Conservation (phyloP, 2,888 invertebrate species). For the Tinea pellionella region DNA sequence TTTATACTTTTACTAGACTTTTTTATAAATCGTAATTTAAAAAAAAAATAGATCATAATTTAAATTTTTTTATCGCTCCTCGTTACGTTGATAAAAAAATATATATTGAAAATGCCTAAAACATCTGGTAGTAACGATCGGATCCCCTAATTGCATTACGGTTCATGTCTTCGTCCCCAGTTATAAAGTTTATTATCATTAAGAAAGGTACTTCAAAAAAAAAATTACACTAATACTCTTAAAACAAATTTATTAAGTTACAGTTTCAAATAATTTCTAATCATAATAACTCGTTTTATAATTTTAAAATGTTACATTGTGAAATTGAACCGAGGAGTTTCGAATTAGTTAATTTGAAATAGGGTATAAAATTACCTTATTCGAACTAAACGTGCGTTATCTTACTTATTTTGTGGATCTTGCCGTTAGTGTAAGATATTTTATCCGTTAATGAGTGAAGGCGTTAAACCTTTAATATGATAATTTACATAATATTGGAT, state of each 20-base stretch:
- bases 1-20: too few relatives aligned
- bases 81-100: neutral
- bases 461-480: neutral
- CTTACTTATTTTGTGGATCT: neutral
- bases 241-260: neutral
- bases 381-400: neutral
- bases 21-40: too few relatives aligned
- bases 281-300: too few relatives aligned
- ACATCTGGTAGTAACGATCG: neutral
- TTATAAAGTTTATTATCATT: conserved; percentile 39
- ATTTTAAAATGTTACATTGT: neutral
- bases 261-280: neutral
- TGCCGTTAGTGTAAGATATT: neutral
- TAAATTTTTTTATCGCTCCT: neutral
- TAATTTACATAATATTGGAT: neutral
- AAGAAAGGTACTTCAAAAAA: conserved; percentile 19
- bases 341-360: neutral
- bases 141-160: neutral
- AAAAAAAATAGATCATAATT: neutral
- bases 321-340: neutral
- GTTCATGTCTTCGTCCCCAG: neutral
- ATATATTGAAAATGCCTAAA: neutral
- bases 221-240: neutral
- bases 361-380: neutral
- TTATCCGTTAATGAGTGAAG: neutral